These are phyloP conservation scores for Drosophila koepferae DNA, from an alignment of 2,888 invertebrate genomes.

Conservation along the genomic window DNA sequence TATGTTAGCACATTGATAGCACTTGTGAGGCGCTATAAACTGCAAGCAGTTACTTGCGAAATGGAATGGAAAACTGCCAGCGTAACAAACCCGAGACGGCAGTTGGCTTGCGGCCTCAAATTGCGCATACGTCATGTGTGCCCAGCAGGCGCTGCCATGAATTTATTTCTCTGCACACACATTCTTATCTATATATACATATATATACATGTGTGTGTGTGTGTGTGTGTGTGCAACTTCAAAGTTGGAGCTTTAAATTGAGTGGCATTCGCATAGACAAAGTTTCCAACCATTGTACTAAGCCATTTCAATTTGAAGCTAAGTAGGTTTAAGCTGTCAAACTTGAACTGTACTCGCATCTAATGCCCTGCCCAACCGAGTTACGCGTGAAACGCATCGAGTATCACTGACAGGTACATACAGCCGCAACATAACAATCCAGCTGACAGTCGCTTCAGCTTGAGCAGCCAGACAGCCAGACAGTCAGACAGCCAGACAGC, in stretches of 20 bases:
- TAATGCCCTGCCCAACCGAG: slow-evolving; percentile 14
- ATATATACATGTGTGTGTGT: background rate
- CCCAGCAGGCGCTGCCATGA: slow-evolving; percentile 39
- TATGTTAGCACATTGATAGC: slow-evolving; percentile 72
- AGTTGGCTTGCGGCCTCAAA: slow-evolving; percentile 40
- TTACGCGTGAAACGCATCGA: slow-evolving; percentile 1
- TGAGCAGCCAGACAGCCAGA: no score
- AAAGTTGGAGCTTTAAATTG: slow-evolving; percentile 57
- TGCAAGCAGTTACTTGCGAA: slow-evolving; percentile 74
- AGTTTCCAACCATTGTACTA: slow-evolving; percentile 35
- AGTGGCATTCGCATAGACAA: slow-evolving; percentile 38
- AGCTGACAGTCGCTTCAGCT: slow-evolving; percentile 15
- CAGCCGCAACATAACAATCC: slow-evolving; percentile 1
- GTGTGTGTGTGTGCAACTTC: slow-evolving; percentile 19
- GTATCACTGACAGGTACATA: slow-evolving; percentile 2
- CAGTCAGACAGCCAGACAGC: no score
- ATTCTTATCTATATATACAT: background rate
- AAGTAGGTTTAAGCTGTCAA: slow-evolving; percentile 56
- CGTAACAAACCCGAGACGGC: slow-evolving; percentile 32
- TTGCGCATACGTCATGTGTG: slow-evolving; percentile 63
- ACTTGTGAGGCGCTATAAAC: slow-evolving; percentile 79
- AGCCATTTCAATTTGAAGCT: slow-evolving; percentile 57
- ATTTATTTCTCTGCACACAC: slow-evolving; percentile 6
- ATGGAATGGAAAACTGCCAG: slow-evolving; percentile 52
- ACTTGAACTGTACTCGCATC: slow-evolving; percentile 32